A percentile compares a stretch with the other conserved stretches of the same genome.
Conservation (phyloP, 2,888 invertebrate species). For the Drosophila limbata region DNA sequence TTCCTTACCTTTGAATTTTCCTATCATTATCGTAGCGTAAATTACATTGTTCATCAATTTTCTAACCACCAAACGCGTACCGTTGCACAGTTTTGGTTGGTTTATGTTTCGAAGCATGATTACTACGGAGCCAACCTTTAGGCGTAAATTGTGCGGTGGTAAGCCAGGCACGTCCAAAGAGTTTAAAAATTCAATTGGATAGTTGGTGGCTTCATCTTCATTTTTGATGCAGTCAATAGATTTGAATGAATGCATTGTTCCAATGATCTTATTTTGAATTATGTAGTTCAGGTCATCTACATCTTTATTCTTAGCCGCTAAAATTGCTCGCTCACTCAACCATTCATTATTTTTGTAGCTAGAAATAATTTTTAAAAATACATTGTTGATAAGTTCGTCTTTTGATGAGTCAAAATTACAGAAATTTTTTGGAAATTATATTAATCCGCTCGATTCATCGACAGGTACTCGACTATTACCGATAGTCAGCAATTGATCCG, state of each 20-base stretch:
- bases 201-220: slow-evolving; percentile 1
- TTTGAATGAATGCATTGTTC: slow-evolving; percentile 8
- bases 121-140: slow-evolving; percentile 2
- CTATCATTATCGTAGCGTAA: slow-evolving; percentile 2
- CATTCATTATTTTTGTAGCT: no score
- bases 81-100: slow-evolving; percentile 1
- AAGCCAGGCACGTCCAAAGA: no score
- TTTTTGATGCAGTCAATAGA: background rate
- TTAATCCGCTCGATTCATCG: background rate
- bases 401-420: background rate
- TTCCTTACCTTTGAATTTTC: slow-evolving; percentile 4
- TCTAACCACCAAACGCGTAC: background rate
- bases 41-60: background rate
- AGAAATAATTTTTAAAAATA: no score
- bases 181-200: background rate
- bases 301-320: no score
- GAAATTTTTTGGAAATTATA: background rate
- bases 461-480: slow-evolving; percentile 5
- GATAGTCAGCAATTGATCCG: background rate
- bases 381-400: background rate
- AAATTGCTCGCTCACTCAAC: no score
- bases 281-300: no score
- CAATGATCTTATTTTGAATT: slow-evolving; percentile 1
- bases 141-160: background rate
- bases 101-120: slow-evolving; percentile 2